phyloP scores from a whole-genome alignment of 1,140 invertebrate species.

The Melipona quadrifasciata region DNA sequence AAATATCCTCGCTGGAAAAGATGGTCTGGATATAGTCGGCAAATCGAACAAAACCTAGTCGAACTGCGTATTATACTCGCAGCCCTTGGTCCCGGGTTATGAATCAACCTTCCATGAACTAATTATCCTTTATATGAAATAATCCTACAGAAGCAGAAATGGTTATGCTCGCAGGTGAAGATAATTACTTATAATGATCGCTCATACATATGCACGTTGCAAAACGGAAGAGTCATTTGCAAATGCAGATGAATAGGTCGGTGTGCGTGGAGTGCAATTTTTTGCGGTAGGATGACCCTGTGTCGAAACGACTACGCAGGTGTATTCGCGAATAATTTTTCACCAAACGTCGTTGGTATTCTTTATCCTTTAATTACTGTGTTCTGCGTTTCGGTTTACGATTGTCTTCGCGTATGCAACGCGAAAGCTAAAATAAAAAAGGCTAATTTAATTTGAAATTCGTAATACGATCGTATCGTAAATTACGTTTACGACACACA shows the following conservation, averaged over 20 bases:
- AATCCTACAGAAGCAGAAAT: slow-evolving; percentile 8
- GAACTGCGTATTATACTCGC: background rate
- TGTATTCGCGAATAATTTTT: slow-evolving; percentile 1
- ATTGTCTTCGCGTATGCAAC: background rate
- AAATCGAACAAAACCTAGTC: background rate
- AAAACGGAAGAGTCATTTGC: slow-evolving; percentile 26
- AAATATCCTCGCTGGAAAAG: background rate
- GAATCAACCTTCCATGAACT: slow-evolving; percentile 27
- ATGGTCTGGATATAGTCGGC: background rate
- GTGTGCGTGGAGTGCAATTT: background rate
- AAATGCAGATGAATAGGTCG: background rate
- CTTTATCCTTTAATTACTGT: background rate
- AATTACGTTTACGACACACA: background rate
- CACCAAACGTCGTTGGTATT: background rate
- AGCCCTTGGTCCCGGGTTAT: background rate
- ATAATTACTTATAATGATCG: slow-evolving; percentile 33
- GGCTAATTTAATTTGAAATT: background rate
- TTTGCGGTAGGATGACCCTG: background rate
- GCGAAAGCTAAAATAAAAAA: too few species aligned
- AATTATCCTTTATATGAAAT: slow-evolving; percentile 36
- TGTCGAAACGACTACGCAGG: background rate
- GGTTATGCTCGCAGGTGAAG: background rate
- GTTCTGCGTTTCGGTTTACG: background rate
- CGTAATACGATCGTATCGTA: background rate
- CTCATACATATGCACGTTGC: slow-evolving; percentile 11